A percentile compares a stretch with the other conserved stretches of the same genome.
These are phyloP conservation scores for Callopanchax toddi DNA, from an alignment of 2,113 vertebrate species.

Conservation along the genomic window DNA sequence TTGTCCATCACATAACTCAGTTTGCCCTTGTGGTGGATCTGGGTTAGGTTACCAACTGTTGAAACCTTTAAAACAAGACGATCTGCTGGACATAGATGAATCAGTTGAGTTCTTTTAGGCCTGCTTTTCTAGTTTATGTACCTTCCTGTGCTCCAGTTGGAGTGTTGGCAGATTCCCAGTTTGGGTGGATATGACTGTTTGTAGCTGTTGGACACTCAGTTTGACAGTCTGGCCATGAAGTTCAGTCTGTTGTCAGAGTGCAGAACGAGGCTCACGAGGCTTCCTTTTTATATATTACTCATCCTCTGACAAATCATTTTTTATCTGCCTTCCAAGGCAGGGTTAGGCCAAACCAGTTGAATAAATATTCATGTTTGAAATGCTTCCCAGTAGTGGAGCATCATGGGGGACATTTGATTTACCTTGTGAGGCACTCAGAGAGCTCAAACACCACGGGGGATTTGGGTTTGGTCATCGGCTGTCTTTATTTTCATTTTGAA, in stretches of 20 bases:
- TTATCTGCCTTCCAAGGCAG: slow-evolving; percentile 49
- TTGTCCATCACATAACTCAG: no score
- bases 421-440: slow-evolving; percentile 53
- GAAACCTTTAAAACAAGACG: background rate
- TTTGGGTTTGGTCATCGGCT: slow-evolving; percentile 51
- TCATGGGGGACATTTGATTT: slow-evolving; percentile 55
- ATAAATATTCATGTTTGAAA: slow-evolving; percentile 65
- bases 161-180: slow-evolving; percentile 51
- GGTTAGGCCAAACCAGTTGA: slow-evolving; percentile 49
- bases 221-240: slow-evolving; percentile 64
- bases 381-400: slow-evolving; percentile 52
- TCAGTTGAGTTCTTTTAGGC: slow-evolving; percentile 2
- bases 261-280: slow-evolving; percentile 45
- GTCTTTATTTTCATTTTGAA: slow-evolving; percentile 65
- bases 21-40: no score
- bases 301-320: slow-evolving; percentile 36
- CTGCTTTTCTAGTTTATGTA: slow-evolving; percentile 26
- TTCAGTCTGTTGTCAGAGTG: slow-evolving; percentile 62
- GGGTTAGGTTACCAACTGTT: background rate
- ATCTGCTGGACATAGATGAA: background rate
- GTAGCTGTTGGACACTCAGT: slow-evolving; percentile 45
- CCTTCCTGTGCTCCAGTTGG: slow-evolving; percentile 39
- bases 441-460: slow-evolving; percentile 55
- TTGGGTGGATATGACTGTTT: slow-evolving; percentile 52
- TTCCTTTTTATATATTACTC: slow-evolving; percentile 50